These are phyloP conservation scores for Ellobius talpinus DNA, from an alignment of 2,113 vertebrate species.

Conservation along the genomic window DNA sequence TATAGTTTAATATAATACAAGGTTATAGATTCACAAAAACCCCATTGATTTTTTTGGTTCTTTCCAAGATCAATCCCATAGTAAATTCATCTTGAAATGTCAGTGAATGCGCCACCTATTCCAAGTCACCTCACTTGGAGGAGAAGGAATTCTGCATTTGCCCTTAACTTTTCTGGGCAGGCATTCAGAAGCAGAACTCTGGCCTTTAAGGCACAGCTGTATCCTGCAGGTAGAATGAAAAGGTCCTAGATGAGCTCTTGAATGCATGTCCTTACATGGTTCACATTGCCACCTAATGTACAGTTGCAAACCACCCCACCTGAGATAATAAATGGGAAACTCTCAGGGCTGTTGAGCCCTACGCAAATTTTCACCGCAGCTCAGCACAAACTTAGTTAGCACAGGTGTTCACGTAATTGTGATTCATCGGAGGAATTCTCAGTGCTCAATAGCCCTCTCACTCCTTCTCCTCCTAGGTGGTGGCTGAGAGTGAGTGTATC, in stretches of 20 bases:
- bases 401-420: conserved; percentile 88
- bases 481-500: conserved; percentile 76
- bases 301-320: conserved; percentile 78
- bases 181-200: conserved; percentile 65
- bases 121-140: conserved; percentile 21
- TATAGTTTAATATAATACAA: conserved; percentile 3
- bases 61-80: background rate
- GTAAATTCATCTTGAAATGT: conserved; percentile 31
- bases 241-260: conserved; percentile 79
- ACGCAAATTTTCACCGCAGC: conserved; percentile 82
- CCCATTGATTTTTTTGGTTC: conserved; percentile 4
- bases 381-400: conserved; percentile 86
- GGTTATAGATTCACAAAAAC: conserved; percentile 2
- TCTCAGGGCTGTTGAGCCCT: conserved; percentile 83
- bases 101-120: background rate
- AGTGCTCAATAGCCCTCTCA: conserved; percentile 82
- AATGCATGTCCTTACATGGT: conserved; percentile 80
- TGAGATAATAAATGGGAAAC: conserved; percentile 84
- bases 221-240: conserved; percentile 79
- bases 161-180: conserved; percentile 69
- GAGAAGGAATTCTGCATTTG: conserved; percentile 44
- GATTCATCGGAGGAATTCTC: conserved; percentile 86
- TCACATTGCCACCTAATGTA: conserved; percentile 76
- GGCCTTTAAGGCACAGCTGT: conserved; percentile 61
- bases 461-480: conserved; percentile 78